Evolutionary conservation across 2,797 vertebrate species (phyloP).

Genomic region (Chromis chromis): DNA sequence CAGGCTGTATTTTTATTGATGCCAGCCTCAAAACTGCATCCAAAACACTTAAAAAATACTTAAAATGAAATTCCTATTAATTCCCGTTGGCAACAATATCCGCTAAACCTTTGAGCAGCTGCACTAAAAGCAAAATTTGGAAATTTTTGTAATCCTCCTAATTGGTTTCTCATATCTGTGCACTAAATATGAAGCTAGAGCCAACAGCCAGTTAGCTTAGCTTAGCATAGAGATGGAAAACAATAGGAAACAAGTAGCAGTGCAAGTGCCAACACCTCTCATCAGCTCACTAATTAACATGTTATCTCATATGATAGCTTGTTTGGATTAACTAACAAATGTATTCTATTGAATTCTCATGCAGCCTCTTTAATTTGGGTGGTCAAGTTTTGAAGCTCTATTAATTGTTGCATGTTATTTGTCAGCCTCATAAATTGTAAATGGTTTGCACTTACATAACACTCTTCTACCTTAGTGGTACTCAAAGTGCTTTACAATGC

Average conservation of each 20-base stretch:
- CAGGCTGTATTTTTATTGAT: neutral
- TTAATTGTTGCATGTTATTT: neutral
- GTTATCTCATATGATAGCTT: neutral
- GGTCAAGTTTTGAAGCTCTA: neutral
- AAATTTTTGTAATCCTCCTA: neutral
- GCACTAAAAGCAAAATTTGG: too few relatives aligned
- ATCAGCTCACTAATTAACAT: neutral
- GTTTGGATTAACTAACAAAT: constrained; percentile 2
- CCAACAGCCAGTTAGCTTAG: too few relatives aligned
- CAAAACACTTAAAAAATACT: too few relatives aligned
- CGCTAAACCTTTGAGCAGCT: too few relatives aligned
- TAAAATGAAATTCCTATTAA: too few relatives aligned
- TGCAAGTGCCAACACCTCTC: neutral
- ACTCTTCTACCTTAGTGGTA: too few relatives aligned
- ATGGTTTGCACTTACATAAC: too few relatives aligned
- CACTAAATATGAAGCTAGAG: too few relatives aligned
- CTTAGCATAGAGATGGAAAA: too few relatives aligned
- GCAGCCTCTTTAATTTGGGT: neutral
- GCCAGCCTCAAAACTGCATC: neutral
- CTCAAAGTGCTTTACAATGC: too few relatives aligned
- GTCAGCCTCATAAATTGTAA: neutral
- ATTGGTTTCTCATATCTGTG: neutral
- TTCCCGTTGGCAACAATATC: too few relatives aligned
- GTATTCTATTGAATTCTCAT: neutral
- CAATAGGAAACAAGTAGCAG: neutral